A percentile compares a stretch with the other conserved stretches of the same genome.
Evolutionary conservation across 2,113 vertebrate species (phyloP).

Genomic region (Muntiacus reevesi): DNA sequence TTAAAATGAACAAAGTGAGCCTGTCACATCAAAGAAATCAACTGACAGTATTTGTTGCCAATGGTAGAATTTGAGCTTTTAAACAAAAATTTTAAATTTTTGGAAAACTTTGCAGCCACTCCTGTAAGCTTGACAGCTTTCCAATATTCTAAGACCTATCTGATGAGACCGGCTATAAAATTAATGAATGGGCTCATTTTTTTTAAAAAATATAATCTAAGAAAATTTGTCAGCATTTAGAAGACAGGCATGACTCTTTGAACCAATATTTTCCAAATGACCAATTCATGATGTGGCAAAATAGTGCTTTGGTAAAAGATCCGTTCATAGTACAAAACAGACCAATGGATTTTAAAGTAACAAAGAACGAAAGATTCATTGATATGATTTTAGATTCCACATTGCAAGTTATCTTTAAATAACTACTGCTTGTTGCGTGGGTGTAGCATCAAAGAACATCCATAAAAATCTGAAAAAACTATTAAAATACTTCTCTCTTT

Average conservation of each 20-base stretch:
- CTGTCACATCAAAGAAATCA: constrained; percentile 6
- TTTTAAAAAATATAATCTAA: background rate
- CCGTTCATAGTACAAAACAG: background rate
- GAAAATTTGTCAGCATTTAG: background rate
- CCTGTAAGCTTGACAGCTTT: background rate
- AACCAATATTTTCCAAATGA: background rate
- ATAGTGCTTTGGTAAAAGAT: background rate
- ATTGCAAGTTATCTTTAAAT: background rate
- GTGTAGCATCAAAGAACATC: background rate
- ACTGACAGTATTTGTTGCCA: constrained; percentile 34
- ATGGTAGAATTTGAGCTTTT: constrained; percentile 5
- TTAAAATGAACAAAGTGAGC: constrained; percentile 46
- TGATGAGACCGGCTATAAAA: background rate
- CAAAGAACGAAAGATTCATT: background rate
- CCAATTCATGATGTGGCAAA: background rate
- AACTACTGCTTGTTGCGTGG: background rate
- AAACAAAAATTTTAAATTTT: background rate
- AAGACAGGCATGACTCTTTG: background rate
- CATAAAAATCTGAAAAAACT: background rate
- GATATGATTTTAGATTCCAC: background rate
- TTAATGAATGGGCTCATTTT: background rate
- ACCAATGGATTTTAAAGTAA: background rate
- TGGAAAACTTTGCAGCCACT: background rate
- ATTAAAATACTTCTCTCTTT: background rate
- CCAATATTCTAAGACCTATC: background rate